Conservation (phyloP, 35 echinoderm and acorn worm genomes). For the Apostichopus parvimensis region DNA sequence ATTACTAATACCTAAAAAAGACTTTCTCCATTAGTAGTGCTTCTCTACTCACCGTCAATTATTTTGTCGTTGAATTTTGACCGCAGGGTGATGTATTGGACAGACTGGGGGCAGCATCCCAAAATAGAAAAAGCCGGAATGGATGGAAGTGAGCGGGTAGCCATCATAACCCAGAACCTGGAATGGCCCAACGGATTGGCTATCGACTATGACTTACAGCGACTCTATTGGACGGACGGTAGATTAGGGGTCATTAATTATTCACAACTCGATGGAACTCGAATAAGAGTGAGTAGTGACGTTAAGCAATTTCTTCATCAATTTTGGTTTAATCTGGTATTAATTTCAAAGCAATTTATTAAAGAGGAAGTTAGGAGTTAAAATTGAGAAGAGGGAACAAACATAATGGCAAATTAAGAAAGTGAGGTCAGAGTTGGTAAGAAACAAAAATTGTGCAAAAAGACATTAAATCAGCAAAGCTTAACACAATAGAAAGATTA, state of each 20-base stretch:
- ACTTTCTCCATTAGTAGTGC: too few species aligned
- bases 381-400: too few species aligned
- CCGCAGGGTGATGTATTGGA: slow-evolving; percentile 89
- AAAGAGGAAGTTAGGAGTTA: too few species aligned
- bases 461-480: too few species aligned
- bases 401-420: too few species aligned
- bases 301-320: too few species aligned
- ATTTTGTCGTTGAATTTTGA: not conserved
- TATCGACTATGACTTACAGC: slow-evolving; percentile 62
- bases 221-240: slow-evolving; percentile 91
- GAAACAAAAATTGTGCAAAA: too few species aligned
- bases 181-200: slow-evolving; percentile 92
- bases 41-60: not conserved
- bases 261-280: slow-evolving; percentile 61
- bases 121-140: slow-evolving; percentile 90
- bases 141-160: slow-evolving; percentile 68
- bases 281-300: slow-evolving; percentile 57
- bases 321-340: too few species aligned
- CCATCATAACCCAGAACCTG: slow-evolving; percentile 60
- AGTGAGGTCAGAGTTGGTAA: too few species aligned
- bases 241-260: slow-evolving; percentile 76
- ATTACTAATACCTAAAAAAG: too few species aligned
- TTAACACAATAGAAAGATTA: too few species aligned
- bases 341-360: too few species aligned
- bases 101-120: slow-evolving; percentile 84